Evolutionary conservation across 2,888 invertebrate genomes (phyloP).

Genomic region (Thumatha senex): DNA sequence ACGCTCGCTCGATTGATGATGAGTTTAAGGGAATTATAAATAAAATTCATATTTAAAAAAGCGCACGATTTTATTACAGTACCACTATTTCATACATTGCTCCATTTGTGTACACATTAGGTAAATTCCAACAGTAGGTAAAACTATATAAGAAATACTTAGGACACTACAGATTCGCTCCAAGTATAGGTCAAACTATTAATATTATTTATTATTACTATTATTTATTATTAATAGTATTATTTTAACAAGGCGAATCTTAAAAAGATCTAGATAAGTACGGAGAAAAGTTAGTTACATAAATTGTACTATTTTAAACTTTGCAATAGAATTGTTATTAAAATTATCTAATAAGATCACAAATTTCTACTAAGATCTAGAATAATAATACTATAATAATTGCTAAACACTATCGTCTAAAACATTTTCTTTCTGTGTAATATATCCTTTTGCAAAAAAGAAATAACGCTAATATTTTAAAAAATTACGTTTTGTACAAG

Average conservation of each 20-base stretch:
- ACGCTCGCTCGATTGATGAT: no score
- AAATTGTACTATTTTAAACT: conserved; percentile 17
- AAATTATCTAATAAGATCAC: conserved; percentile 40
- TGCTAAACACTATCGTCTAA: conserved; percentile 16
- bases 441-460: background rate
- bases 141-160: conserved; percentile 35
- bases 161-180: conserved; percentile 32
- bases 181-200: conserved; percentile 46
- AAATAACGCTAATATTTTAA: no score
- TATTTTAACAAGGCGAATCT: conserved; percentile 44
- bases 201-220: conserved; percentile 15
- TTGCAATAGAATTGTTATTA: conserved; percentile 30
- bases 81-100: conserved; percentile 53
- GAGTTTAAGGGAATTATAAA: conserved; percentile 3
- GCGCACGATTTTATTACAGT: conserved; percentile 59
- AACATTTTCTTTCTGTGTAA: no score
- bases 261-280: conserved; percentile 38
- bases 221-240: conserved; percentile 26
- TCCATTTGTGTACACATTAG: conserved; percentile 27
- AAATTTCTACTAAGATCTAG: conserved; percentile 39
- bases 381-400: conserved; percentile 32
- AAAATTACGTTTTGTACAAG: no score
- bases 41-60: conserved; percentile 45
- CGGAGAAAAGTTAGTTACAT: conserved; percentile 25
- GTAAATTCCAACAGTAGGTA: conserved; percentile 36